Evolutionary conservation across 2,888 invertebrate species (phyloP), one percentile per base, ranked within the genome.

Genomic region (Ophioninae sp.): DNA sequence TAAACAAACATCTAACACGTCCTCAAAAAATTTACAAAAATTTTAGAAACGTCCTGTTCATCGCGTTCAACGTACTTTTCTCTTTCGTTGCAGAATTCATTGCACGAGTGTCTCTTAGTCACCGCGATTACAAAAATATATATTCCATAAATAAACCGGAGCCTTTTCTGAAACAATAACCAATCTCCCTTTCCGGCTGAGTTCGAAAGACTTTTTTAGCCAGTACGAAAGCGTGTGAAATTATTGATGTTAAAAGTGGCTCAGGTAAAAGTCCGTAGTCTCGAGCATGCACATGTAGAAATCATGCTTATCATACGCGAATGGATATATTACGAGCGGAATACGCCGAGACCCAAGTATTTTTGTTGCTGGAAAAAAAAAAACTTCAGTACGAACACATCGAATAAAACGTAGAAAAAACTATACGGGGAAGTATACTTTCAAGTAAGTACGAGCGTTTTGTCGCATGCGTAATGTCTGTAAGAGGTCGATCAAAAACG

Each of bases 391-490:
- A 37, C 61, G 50, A 61, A 6, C 37, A 6, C 57, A 56, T n/a
- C 7, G 50, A 39, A 17, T 21, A 37, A n/a, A 44, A 77, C 37
- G 67, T 50, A 10, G 68, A 44, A 44, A n/a, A 30, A 69, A 69
- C 37, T 62, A 44, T 8, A 61, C 44, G 17, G 61, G n/a, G 17
- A 57, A 56, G 59, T 62, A 67, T 50, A 21, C 17, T 44, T 67
- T 68, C 44, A 39, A 56, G 50, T 62, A 76, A 30, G 65, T 39
- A 72, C 59, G 61, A 30, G 7, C 17, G 23, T 74, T 61, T 50
- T 61, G n/a, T 50, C 59, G 70, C 65, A 61, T 74, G 72, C 61
- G 68, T 62, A 69, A 76, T 79, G 61, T 72, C 65, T 67, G 61
- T 67, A 23, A 76, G 72, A 79, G 30, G 44, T 76, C 65, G 70